Evolutionary conservation across 1,140 invertebrate genomes (phyloP).

Genomic region (Frieseomelitta varia): DNA sequence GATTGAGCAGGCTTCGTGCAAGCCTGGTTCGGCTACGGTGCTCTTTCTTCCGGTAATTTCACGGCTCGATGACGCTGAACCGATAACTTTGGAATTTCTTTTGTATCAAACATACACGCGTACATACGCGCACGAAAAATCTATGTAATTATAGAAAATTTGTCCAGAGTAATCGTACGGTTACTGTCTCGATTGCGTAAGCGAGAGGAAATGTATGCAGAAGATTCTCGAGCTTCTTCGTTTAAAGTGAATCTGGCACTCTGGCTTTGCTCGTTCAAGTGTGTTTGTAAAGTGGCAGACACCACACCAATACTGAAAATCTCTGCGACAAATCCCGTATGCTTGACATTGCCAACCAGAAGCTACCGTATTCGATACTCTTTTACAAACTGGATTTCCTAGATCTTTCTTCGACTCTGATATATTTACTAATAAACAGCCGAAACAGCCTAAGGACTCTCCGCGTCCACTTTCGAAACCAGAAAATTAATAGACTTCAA

Average conservation of each 20-base stretch:
- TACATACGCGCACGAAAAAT: neutral
- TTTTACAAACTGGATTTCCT: neutral
- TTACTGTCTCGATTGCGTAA: neutral
- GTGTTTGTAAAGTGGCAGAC: slow-evolving; percentile 51
- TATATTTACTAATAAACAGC: neutral
- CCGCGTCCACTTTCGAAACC: too few relatives aligned
- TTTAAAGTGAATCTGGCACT: neutral
- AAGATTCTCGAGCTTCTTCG: neutral
- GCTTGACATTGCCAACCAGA: slow-evolving; percentile 38
- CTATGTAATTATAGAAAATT: too few relatives aligned
- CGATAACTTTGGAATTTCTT: slow-evolving; percentile 61
- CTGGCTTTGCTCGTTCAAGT: slow-evolving; percentile 30
- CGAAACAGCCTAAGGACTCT: neutral
- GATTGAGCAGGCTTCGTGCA: neutral
- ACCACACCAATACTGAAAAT: slow-evolving; percentile 18
- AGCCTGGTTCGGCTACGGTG: slow-evolving; percentile 26
- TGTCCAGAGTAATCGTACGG: too few relatives aligned
- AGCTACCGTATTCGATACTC: neutral
- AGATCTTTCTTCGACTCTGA: neutral
- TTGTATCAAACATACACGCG: slow-evolving; percentile 24
- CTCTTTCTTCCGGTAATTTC: slow-evolving; percentile 64
- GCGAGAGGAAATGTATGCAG: too few relatives aligned
- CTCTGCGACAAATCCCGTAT: slow-evolving; percentile 49
- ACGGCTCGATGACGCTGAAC: slow-evolving; percentile 57
- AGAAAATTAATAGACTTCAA: neutral